A percentile compares a stretch with the other conserved stretches of the same genome.
These are phyloP conservation scores for Xestia c-nigrum DNA, from an alignment of 2,888 invertebrate genomes.

Conservation along the genomic window DNA sequence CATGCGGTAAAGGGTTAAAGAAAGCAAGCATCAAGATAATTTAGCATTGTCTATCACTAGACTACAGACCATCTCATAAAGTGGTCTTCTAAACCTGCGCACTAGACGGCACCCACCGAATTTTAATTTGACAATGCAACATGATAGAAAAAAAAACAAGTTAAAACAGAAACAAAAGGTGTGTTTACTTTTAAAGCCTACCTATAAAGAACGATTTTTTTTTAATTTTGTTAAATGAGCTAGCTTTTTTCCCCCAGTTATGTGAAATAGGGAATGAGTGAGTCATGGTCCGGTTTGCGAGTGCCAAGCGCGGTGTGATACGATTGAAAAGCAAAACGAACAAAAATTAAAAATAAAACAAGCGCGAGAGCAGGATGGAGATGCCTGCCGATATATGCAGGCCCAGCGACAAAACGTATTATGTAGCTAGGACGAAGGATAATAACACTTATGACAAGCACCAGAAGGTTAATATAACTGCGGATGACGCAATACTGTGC, in stretches of 20 bases:
- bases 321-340: conserved; percentile 68
- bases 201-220: conserved; percentile 6
- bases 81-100: background rate
- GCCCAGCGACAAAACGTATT: conserved; percentile 54
- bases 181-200: conserved; percentile 4
- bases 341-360: conserved; percentile 67
- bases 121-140: background rate
- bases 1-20: no score
- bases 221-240: conserved; percentile 52
- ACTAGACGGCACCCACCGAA: background rate
- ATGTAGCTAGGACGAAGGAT: conserved; percentile 63
- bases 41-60: background rate
- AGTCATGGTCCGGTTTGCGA: conserved; percentile 67
- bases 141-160: background rate
- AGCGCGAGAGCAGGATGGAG: conserved; percentile 63
- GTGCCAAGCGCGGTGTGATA: conserved; percentile 65
- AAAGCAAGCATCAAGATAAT: background rate
- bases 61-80: background rate
- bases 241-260: conserved; percentile 57
- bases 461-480: conserved; percentile 49
- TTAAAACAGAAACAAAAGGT: background rate
- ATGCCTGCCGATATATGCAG: conserved; percentile 59
- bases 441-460: conserved; percentile 48
- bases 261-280: conserved; percentile 65
- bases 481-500: conserved; percentile 65